Percentiles rank a stretch among this genome's conserved stretches.
phyloP scores from a whole-genome alignment of 2,113 vertebrate species.

The Paramisgurnus dabryanus region DNA sequence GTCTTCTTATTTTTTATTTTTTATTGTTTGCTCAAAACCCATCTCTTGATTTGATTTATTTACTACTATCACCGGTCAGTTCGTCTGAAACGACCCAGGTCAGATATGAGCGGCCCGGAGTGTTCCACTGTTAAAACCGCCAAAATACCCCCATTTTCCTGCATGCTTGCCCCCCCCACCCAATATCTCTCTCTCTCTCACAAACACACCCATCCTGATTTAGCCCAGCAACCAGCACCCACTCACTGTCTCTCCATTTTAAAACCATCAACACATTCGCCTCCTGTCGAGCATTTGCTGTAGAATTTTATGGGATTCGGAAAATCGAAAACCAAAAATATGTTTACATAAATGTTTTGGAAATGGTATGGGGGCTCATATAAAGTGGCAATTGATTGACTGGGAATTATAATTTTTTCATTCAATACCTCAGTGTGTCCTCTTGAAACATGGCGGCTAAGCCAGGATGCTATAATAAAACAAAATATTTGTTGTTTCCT shows the following conservation, averaged over 20 bases:
- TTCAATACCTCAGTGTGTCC: conserved; percentile 73
- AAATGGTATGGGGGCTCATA: conserved; percentile 41
- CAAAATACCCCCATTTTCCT: conserved; percentile 64
- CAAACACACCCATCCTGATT: conserved; percentile 69
- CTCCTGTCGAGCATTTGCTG: conserved; percentile 44
- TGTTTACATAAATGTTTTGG: conserved; percentile 36
- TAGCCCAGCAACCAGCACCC: conserved; percentile 63
- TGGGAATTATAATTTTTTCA: conserved; percentile 53
- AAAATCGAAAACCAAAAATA: conserved; percentile 37
- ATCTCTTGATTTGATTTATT: conserved; percentile 67
- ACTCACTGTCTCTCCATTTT: conserved; percentile 49
- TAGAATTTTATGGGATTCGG: conserved; percentile 48
- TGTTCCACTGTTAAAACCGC: conserved; percentile 42
- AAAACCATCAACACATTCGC: conserved; percentile 50
- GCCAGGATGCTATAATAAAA: conserved; percentile 63
- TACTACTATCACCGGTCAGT: conserved; percentile 59
- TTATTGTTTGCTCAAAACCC: conserved; percentile 67
- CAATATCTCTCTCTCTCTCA: conserved; percentile 44
- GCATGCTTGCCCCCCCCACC: conserved; percentile 48
- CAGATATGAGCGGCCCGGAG: conserved; percentile 45
- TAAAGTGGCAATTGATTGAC: conserved; percentile 64
- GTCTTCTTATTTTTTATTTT: conserved; percentile 60
- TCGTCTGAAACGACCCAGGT: conserved; percentile 51
- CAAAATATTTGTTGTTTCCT: conserved; percentile 53
- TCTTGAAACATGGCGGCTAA: conserved; percentile 78